Evolutionary conservation across 2,888 invertebrate genomes (phyloP).

Genomic region (Melanchra persicariae): DNA sequence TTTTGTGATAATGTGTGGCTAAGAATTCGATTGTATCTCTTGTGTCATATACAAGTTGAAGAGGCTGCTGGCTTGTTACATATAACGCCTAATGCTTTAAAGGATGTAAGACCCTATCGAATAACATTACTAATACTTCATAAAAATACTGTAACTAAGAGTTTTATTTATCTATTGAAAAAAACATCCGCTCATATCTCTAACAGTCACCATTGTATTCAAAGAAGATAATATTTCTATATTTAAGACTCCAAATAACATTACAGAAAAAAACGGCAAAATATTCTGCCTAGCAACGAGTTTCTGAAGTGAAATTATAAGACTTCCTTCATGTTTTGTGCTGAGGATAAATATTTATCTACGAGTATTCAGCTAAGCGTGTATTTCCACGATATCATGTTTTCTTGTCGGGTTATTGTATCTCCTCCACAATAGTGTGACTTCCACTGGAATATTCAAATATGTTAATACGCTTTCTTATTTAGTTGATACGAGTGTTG

Average conservation of each 20-base stretch:
- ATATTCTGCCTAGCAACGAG: conserved; percentile 25
- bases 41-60: too few species aligned
- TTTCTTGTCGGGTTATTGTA: conserved; percentile 53
- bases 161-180: neutral
- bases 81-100: neutral
- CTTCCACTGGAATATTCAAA: conserved; percentile 60
- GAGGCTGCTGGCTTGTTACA: neutral
- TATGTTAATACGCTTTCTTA: conserved; percentile 64
- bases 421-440: conserved; percentile 47
- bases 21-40: neutral
- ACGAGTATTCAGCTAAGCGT: conserved; percentile 46
- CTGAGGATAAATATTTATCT: conserved; percentile 60
- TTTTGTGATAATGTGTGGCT: neutral
- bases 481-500: conserved; percentile 59
- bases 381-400: conserved; percentile 45
- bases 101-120: neutral
- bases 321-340: conserved; percentile 38
- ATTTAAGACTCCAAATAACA: conserved; percentile 29
- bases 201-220: conserved; percentile 23
- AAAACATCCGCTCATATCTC: conserved; percentile 6
- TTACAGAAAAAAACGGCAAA: conserved; percentile 15
- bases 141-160: neutral
- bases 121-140: too few species aligned
- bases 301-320: conserved; percentile 46
- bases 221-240: conserved; percentile 25